phyloP scores from a whole-genome alignment of 2,113 vertebrate genomes.

The Bufo bufo region DNA sequence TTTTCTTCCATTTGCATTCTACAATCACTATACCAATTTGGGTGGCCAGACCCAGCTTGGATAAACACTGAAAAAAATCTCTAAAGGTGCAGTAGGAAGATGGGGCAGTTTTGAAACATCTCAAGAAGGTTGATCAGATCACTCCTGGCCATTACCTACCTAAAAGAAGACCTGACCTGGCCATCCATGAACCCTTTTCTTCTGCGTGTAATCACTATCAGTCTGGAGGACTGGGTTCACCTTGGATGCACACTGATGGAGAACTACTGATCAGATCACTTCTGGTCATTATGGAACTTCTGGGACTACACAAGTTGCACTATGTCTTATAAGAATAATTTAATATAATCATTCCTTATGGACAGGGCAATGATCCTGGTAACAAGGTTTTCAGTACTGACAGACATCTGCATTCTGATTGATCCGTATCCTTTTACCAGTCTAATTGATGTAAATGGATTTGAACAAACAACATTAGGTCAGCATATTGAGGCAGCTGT shows the following conservation, averaged over 20 bases:
- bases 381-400: neutral
- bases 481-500: neutral
- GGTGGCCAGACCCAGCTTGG: too few species aligned
- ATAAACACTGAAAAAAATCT: too few species aligned
- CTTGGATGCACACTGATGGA: neutral
- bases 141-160: too few species aligned
- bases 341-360: neutral
- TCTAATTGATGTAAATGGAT: slow-evolving; percentile 20
- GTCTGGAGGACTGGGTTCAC: too few species aligned
- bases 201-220: too few species aligned
- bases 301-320: neutral
- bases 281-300: neutral
- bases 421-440: slow-evolving; percentile 4
- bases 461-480: neutral
- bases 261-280: neutral
- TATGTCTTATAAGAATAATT: neutral
- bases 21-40: too few species aligned
- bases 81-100: too few species aligned
- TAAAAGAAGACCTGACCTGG: too few species aligned
- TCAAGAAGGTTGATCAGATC: too few species aligned
- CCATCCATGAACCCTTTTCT: too few species aligned
- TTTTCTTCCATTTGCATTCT: neutral
- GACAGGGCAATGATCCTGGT: neutral
- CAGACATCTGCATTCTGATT: neutral
- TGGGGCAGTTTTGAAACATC: too few species aligned